phyloP scores from a whole-genome alignment of 2,888 invertebrate genomes.

The Ennomos quercinarius region DNA sequence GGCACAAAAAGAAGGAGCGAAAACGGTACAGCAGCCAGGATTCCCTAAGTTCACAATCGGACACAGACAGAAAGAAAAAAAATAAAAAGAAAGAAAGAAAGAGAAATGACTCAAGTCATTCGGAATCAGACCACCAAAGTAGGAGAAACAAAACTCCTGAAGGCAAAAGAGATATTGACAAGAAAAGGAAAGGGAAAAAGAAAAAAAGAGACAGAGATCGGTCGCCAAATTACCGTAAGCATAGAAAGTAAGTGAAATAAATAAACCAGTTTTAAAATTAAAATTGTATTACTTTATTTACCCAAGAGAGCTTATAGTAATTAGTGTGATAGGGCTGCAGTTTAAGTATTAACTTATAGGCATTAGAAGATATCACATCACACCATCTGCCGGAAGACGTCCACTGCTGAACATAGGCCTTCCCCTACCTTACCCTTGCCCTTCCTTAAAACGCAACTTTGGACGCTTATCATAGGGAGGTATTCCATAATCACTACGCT shows the following conservation, averaged over 20 bases:
- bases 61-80: conserved; percentile 27
- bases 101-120: conserved; percentile 47
- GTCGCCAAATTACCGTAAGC: conserved; percentile 79
- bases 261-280: conserved; percentile 19
- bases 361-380: no score
- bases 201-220: conserved; percentile 82
- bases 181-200: conserved; percentile 85
- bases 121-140: conserved; percentile 48
- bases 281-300: neutral
- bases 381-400: no score
- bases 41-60: conserved; percentile 34
- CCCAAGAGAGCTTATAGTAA: no score
- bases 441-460: no score
- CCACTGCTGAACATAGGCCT: no score
- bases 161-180: conserved; percentile 80
- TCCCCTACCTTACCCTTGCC: no score
- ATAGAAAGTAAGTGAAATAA: conserved; percentile 67
- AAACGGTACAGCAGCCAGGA: conserved; percentile 34
- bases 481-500: no score
- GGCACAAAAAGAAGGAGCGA: conserved; percentile 22
- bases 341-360: no score
- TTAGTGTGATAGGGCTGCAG: no score
- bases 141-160: conserved; percentile 62
- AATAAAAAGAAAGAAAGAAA: conserved; percentile 35
- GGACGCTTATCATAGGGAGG: no score